Evolutionary conservation across 2,113 vertebrate genomes (phyloP), one percentile per base, ranked within the genome.

Genomic region (Ammodytes marinus): DNA sequence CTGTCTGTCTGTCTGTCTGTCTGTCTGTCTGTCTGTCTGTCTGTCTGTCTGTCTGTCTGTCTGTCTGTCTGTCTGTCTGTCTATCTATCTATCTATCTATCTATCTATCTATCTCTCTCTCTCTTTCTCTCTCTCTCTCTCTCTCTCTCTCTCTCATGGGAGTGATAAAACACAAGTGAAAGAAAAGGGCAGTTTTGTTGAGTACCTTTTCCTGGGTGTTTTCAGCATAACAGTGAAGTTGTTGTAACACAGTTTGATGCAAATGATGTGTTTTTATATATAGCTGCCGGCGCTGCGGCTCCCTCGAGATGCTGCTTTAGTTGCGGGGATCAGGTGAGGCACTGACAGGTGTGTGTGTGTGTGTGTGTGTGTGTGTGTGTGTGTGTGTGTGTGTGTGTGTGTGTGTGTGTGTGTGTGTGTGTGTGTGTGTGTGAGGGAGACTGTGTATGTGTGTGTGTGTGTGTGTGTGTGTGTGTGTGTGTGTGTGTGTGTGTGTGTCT

Each of bases 341-440:
- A 12, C 59, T 86, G 88, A 85, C 71, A 84, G 84, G 58, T 75
- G 82, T 89, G 79, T 79, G 6, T 57, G 39, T 85, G 27, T 49
- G 45, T 58, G 13, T 50, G 50, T 40, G 42, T 14, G 39, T 43
- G 17, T 27, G 10, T 52, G 27, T 53, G 40, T 58, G 27, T 40
- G 57, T 43, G 9, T 45, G 6, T 47, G 14, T 61, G 15, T 57
- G 27, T 27, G 1, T 27, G 27, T 27, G 27, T 27, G 27, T 27
- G 27, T 27, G 27, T 27, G 27, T 27, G 27, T 27, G 27, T 27
- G 27, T 27, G 27, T 27, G 27, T 27, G 27, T 27, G 27, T 27
- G 27, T 27, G 27, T 27, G 27, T 27, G 27, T 27, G 27, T 27
- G 27, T 27, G 27, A 1, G 27, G 2, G 27, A 27, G 27, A n/a